Evolutionary conservation across 37 sponge, comb jelly and placozoan species (phyloP), one percentile per base, ranked within the genome.

Genomic region (Oscarella lobularis): DNA sequence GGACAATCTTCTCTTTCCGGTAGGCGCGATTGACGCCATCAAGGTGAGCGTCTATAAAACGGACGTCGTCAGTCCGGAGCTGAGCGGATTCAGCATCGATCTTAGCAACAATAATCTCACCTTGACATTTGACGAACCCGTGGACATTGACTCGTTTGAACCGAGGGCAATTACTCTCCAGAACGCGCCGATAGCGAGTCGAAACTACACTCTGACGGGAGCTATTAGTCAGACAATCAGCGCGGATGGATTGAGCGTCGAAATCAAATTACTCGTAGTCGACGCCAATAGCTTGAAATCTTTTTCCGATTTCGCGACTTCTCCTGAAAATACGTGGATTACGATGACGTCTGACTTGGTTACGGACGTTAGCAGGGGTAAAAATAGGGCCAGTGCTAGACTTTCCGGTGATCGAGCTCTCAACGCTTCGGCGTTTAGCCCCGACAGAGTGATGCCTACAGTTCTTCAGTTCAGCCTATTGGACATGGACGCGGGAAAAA

Each of bases 271-370:
- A 27, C 81, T 68, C 35, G 72, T 65, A 9, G 30, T 4, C 41
- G 94, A 86, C 39, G 74, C 83, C 39, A 89, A 74, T 36, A 41
- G 32, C n/a, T 75, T 90, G n/a, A 55, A 67, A 48, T 37, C 78
- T 37, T 73, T 81, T 2, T 39, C 34, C 6, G 67, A 54, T 37
- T 41, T 93, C 1, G 87, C 83, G 39, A 80, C 81, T 36, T 75
- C 81, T 20, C n/a, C 39, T 2, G 32, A 76, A 54, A 74, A 81
- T 67, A 78, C 86, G 60, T 48, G 9, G 9, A 48, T 48, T 48
- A 48, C 60, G 20, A 27, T 48, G 9, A 48, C 60, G 20, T 48
- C 60, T 27, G 20, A 9, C 9, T 20, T 48, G 9, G 60, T 48
- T 9, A 9, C 9, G 20, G 60, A 48, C 60, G 20, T 27, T 9